Evolutionary conservation across 2,113 vertebrate species (phyloP).

Genomic region (Tympanuchus pallidicinctus): DNA sequence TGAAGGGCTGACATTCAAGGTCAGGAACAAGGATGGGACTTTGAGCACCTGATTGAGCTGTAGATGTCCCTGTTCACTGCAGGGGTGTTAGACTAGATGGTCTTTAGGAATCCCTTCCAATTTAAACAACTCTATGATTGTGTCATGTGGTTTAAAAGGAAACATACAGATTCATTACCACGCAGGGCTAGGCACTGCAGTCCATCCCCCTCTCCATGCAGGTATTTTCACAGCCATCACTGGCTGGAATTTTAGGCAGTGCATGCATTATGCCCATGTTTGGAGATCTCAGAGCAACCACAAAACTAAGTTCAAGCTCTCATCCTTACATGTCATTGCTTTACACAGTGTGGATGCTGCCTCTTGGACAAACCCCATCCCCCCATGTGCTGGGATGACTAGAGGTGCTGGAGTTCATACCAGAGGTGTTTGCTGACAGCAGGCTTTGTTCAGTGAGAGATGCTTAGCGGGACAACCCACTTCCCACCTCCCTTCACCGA

Average conservation of each 20-base stretch:
- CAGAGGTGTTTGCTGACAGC: conserved; percentile 35
- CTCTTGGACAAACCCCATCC: background rate
- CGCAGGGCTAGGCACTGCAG: accelerated
- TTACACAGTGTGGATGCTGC: background rate
- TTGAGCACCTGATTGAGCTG: no score
- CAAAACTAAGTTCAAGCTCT: background rate
- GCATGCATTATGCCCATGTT: accelerated
- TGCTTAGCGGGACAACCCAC: background rate
- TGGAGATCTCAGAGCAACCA: background rate
- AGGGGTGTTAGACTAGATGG: no score
- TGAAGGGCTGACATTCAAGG: background rate
- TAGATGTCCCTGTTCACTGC: no score
- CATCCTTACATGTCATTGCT: background rate
- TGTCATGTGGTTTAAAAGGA: background rate
- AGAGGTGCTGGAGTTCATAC: background rate
- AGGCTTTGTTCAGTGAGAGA: conserved; percentile 20
- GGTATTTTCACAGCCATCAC: background rate
- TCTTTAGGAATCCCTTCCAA: no score
- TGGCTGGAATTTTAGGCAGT: background rate
- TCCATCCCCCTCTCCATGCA: background rate
- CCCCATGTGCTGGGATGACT: background rate
- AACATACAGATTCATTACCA: background rate
- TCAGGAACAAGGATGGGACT: no score
- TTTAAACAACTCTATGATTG: no score
- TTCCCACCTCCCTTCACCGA: conserved; percentile 30